Conservation (phyloP, 2,888 invertebrate species). For the Aphidoletes aphidimyza region DNA sequence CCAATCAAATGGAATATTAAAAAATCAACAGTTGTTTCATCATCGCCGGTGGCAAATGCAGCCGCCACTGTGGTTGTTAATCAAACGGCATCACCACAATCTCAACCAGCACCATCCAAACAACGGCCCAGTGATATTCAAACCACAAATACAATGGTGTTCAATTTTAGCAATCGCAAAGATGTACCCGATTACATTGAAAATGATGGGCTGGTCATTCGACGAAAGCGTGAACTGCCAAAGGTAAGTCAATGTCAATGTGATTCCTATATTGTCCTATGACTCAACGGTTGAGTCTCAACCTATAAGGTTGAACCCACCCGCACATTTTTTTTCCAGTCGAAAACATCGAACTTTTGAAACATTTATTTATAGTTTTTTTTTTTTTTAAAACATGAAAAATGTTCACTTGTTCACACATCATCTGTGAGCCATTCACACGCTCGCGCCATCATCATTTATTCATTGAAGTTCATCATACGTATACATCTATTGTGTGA, state of each 20-base stretch:
- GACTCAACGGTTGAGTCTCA: too few species aligned
- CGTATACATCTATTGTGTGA: too few species aligned
- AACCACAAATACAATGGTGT: slow-evolving; percentile 76
- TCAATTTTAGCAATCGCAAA: slow-evolving; percentile 86
- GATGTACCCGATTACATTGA: slow-evolving; percentile 92
- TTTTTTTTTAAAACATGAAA: too few species aligned
- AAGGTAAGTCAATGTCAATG: slow-evolving; percentile 72
- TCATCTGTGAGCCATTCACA: background rate
- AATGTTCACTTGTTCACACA: too few species aligned
- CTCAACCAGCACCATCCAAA: slow-evolving; percentile 58
- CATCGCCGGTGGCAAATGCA: slow-evolving; percentile 62
- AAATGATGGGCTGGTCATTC: slow-evolving; percentile 83
- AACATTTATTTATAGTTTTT: background rate
- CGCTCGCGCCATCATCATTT: background rate
- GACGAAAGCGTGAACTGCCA: slow-evolving; percentile 74
- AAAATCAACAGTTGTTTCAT: slow-evolving; percentile 50
- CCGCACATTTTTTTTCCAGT: background rate
- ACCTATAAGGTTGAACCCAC: too few species aligned
- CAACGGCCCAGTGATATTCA: slow-evolving; percentile 61
- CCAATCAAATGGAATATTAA: slow-evolving; percentile 49
- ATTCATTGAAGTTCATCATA: too few species aligned
- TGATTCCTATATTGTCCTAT: background rate
- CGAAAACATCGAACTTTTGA: background rate
- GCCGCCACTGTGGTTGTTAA: slow-evolving; percentile 59
- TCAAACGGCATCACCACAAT: slow-evolving; percentile 58